These are phyloP conservation scores for Cheirogaleus major DNA, from an alignment of 2,797 vertebrate genomes.

Conservation along the genomic window DNA sequence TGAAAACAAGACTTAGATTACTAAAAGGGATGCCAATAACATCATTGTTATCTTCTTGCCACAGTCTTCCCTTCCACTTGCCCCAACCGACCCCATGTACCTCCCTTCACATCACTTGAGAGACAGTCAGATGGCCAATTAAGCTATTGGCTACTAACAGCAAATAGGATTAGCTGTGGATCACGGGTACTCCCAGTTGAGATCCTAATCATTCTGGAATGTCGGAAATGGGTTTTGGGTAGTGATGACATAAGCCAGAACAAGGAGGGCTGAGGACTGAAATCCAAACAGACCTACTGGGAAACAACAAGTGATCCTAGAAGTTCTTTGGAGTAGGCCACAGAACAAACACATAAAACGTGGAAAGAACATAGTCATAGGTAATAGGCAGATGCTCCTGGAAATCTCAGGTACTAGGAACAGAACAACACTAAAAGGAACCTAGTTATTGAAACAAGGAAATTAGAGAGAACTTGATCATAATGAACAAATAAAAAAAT, in stretches of 20 bases:
- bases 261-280: background rate
- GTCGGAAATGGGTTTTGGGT: background rate
- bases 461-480: background rate
- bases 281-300: background rate
- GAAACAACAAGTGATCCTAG: background rate
- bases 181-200: background rate
- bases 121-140: background rate
- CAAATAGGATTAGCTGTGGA: background rate
- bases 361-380: background rate
- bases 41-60: background rate
- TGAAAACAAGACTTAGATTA: background rate
- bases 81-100: background rate
- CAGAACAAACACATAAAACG: background rate
- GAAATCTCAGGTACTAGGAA: background rate
- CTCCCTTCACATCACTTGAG: background rate
- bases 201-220: background rate
- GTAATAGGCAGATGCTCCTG: background rate
- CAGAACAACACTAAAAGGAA: background rate
- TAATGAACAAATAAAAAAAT: background rate
- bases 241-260: background rate
- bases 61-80: background rate
- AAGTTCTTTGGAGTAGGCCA: background rate
- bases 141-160: background rate
- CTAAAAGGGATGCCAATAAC: background rate
- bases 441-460: background rate